phyloP scores from a whole-genome alignment of 1,140 invertebrate genomes.

The Trachymyrmex cornetzi region DNA sequence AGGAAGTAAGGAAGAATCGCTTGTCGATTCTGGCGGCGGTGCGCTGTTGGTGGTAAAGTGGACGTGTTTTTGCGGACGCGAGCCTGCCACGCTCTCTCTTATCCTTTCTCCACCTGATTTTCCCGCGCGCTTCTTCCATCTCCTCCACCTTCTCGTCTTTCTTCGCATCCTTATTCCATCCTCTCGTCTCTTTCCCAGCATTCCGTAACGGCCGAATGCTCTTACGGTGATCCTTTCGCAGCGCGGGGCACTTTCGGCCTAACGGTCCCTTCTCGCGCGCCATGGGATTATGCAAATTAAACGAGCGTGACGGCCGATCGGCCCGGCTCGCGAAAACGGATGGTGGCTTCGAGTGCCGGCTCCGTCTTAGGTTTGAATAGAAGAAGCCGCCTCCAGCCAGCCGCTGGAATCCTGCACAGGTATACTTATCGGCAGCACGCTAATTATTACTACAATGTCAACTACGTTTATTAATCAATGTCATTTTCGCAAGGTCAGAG shows the following conservation, averaged over 20 bases:
- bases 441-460: constrained; percentile 17
- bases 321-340: constrained; percentile 33
- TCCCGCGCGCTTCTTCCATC: constrained; percentile 17
- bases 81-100: constrained; percentile 28
- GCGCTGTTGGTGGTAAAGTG: constrained; percentile 63
- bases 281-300: constrained; percentile 84
- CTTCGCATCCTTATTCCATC: constrained; percentile 37
- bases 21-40: constrained; percentile 51
- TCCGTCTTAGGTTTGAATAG: neutral
- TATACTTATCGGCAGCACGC: neutral
- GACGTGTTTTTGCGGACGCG: constrained; percentile 56
- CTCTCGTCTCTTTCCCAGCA: constrained; percentile 43
- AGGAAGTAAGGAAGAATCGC: constrained; percentile 23
- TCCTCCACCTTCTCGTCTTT: constrained; percentile 6
- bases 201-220: constrained; percentile 79
- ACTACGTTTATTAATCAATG: neutral
- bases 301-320: constrained; percentile 81
- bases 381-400: neutral
- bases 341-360: neutral
- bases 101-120: constrained; percentile 32
- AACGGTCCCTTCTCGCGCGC: constrained; percentile 77
- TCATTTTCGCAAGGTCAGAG: constrained; percentile 13
- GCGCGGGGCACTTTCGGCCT: constrained; percentile 78
- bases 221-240: constrained; percentile 78
- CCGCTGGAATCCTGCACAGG: neutral